Evolutionary conservation across 2,888 invertebrate species (phyloP).

Genomic region (Protonemura montana): DNA sequence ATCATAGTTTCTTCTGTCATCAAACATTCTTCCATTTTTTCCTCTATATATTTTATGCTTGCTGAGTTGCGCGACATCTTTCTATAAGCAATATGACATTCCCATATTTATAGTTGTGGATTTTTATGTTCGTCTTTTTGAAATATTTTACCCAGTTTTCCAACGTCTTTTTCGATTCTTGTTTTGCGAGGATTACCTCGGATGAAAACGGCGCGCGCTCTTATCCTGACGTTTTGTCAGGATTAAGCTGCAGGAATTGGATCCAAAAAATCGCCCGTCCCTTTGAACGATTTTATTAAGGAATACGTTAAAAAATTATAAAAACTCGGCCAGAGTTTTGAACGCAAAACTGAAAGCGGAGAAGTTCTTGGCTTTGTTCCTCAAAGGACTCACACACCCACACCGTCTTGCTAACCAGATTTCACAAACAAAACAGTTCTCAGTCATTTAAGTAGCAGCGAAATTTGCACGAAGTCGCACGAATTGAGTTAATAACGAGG

Average conservation of each 20-base stretch:
- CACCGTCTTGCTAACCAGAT: neutral
- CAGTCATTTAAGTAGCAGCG: neutral
- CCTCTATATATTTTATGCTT: constrained; percentile 19
- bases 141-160: neutral
- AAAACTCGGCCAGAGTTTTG: neutral
- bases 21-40: constrained; percentile 25
- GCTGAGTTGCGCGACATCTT: constrained; percentile 7
- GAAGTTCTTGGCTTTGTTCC: neutral
- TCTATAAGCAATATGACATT: constrained; percentile 36
- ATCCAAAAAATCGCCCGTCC: neutral
- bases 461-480: neutral
- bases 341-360: neutral
- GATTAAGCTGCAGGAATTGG: neutral
- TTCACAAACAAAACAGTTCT: neutral
- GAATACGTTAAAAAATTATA: neutral
- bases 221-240: neutral
- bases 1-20: constrained; percentile 34
- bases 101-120: constrained; percentile 24
- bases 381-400: neutral
- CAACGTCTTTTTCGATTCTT: neutral
- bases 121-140: constrained; percentile 30
- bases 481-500: neutral
- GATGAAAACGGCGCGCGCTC: neutral
- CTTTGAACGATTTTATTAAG: neutral
- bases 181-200: neutral